phyloP scores from a whole-genome alignment of 2,888 invertebrate genomes.

The Xestia xanthographa region DNA sequence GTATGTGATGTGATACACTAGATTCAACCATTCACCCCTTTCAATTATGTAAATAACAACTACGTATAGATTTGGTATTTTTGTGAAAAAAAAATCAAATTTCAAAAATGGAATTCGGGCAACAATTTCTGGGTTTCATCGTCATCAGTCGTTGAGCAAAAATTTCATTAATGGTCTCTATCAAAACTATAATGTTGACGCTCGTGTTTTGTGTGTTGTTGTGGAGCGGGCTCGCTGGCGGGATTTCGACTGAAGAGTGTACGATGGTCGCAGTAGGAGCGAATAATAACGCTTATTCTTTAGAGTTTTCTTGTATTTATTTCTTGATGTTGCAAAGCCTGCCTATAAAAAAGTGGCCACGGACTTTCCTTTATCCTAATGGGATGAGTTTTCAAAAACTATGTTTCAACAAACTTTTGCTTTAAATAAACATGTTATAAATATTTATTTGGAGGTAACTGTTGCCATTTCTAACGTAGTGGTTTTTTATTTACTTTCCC shows the following conservation, averaged over 20 bases:
- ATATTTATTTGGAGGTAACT: not conserved
- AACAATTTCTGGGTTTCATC: not conserved
- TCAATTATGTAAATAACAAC: not conserved
- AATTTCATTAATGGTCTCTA: not conserved
- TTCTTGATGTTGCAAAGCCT: too few relatives aligned
- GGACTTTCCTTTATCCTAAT: too few relatives aligned
- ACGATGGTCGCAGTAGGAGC: too few relatives aligned
- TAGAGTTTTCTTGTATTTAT: too few relatives aligned
- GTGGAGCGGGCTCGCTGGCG: too few relatives aligned
- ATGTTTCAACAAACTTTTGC: not conserved
- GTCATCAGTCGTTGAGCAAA: not conserved
- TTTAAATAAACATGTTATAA: not conserved
- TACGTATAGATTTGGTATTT: too few relatives aligned
- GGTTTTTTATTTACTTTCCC: not conserved
- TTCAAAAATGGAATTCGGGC: not conserved
- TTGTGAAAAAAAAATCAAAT: not conserved
- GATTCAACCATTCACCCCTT: constrained; percentile 12
- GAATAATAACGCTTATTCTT: too few relatives aligned
- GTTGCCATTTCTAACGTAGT: not conserved
- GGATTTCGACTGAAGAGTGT: too few relatives aligned
- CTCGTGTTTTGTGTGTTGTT: too few relatives aligned
- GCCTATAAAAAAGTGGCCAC: too few relatives aligned
- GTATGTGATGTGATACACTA: not conserved
- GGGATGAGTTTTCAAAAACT: too few relatives aligned
- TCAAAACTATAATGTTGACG: too few relatives aligned